These are phyloP conservation scores for Megaleporinus macrocephalus DNA, from an alignment of 2,113 vertebrate species.

Conservation along the genomic window DNA sequence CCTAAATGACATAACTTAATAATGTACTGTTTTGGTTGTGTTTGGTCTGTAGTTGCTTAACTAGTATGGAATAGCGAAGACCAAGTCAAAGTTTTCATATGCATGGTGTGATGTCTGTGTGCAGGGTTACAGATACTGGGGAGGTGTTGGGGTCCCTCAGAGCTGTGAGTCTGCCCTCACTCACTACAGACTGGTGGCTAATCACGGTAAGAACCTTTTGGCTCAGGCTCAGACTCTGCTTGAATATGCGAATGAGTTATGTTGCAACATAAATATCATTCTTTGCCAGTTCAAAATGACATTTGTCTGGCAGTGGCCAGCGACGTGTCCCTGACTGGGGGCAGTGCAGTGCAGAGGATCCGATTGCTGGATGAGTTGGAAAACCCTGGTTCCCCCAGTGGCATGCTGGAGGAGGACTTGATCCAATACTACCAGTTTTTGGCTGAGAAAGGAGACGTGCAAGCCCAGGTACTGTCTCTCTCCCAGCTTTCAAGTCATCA, in stretches of 20 bases:
- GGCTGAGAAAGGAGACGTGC: conserved; percentile 98
- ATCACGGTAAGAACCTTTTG: conserved; percentile 83
- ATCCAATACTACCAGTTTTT: conserved; percentile 99
- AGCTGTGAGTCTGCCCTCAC: conserved; percentile 97
- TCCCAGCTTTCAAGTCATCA: background rate
- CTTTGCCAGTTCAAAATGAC: background rate
- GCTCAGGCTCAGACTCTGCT: background rate
- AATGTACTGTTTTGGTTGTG: background rate
- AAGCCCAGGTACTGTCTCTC: conserved; percentile 87
- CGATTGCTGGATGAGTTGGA: conserved; percentile 93
- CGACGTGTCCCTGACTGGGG: conserved; percentile 94
- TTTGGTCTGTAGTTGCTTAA: background rate
- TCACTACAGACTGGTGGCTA: conserved; percentile 94
- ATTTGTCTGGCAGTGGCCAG: conserved; percentile 84
- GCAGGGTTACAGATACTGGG: conserved; percentile 97
- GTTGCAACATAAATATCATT: background rate
- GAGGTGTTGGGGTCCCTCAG: conserved; percentile 94
- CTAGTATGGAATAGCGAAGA: background rate
- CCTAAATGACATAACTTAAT: no score
- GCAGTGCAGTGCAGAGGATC: conserved; percentile 94
- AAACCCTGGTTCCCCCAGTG: conserved; percentile 93
- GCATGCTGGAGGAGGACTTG: conserved; percentile 97
- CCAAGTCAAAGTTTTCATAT: background rate
- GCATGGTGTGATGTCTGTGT: background rate
- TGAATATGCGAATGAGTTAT: background rate